Evolutionary conservation across 2,888 invertebrate species (phyloP).

Genomic region (Lasius platythorax): DNA sequence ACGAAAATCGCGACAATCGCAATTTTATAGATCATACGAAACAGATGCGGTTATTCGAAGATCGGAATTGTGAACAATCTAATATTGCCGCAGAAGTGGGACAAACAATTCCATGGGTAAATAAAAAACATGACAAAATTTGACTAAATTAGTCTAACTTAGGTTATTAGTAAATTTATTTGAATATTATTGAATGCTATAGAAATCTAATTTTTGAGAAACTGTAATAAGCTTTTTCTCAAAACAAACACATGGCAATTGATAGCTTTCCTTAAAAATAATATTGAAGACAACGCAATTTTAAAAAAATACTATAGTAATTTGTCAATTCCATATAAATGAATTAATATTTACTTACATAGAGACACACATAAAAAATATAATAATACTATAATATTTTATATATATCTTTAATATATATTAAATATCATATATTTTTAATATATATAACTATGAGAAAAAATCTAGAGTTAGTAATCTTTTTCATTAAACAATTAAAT

Average conservation of each 20-base stretch:
- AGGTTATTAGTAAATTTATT: not conserved
- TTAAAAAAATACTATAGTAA: not conserved
- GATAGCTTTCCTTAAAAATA: not conserved
- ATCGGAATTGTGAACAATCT: not conserved
- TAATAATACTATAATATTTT: too few relatives aligned
- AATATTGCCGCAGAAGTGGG: not conserved
- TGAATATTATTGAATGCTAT: too few relatives aligned
- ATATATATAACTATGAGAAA: too few relatives aligned
- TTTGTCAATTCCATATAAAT: not conserved
- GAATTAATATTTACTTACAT: not conserved
- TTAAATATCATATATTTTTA: too few relatives aligned
- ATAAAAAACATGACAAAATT: not conserved
- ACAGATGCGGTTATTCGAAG: conserved; percentile 15
- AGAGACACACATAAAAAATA: not conserved
- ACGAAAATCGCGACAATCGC: not conserved
- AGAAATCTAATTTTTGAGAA: not conserved
- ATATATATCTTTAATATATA: too few relatives aligned
- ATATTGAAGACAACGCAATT: not conserved
- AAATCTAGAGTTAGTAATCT: too few relatives aligned
- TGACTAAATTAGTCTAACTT: not conserved
- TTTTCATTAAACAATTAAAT: not conserved
- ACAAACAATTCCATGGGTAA: conserved; percentile 7
- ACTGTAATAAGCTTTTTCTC: not conserved
- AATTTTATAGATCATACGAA: not conserved
- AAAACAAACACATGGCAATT: not conserved